Evolutionary conservation across 2,113 vertebrate species (phyloP), one percentile per base, ranked within the genome.

Genomic region (Gorilla gorilla): DNA sequence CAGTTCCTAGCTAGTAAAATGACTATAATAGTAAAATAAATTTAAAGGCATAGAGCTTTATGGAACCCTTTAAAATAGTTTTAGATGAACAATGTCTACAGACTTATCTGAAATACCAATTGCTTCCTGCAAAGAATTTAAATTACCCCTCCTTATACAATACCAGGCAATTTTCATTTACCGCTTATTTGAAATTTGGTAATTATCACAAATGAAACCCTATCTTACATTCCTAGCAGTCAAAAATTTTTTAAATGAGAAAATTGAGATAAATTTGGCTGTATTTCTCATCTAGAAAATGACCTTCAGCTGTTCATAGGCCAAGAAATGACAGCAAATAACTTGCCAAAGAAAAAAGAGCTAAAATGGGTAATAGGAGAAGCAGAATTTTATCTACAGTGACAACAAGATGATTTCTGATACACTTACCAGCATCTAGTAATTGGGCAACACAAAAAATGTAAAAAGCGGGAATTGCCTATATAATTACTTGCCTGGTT

Each of bases 1-100:
- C 90, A 97, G 97, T 98, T 98, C 98, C 83, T 86, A 97, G 88
- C 98, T 98, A 98, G 98, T 17, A 83, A 98, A 98, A 98, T 97
- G 96, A 96, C 98, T 98, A 52, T 55, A 95, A 98, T 93, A 98
- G 98, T 95, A 95, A 98, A 98, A 97, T 73, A 88, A 66, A 98
- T 98, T 97, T 98, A 98, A 98, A 98, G 97, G 95, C 32, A 61
- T 57, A 92, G 97, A 43, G 92, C 93, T 96, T 95, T 94, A 85
- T 0, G 80, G 35, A 40, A 72, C 3, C 0, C 72, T 98, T 96
- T 93, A 91, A 25, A 94, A 76, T 1, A 57, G 83, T 80, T 97
- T 95, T 89, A 8, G 0, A 97, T 66, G 93, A 96, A 98, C 57
- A 1, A 89, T 90, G 40, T 95, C 13, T 68, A 89, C 35, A 18